Conservation (phyloP, 2,888 invertebrate species). For the Pegoplata infirma region DNA sequence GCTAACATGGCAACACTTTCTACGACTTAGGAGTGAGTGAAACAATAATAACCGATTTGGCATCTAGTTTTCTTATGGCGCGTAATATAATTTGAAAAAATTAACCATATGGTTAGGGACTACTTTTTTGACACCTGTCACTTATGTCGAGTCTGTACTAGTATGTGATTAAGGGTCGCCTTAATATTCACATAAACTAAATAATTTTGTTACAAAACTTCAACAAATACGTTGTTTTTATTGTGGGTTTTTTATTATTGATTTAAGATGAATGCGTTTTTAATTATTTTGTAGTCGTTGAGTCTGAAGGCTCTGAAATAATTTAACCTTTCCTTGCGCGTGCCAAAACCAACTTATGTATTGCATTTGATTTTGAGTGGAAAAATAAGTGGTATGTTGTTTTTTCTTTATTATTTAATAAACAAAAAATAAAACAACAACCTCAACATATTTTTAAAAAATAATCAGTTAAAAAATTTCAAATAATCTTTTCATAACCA, state of each 20-base stretch:
- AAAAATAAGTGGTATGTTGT: neutral
- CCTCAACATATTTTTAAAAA: too few relatives aligned
- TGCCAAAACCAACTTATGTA: neutral
- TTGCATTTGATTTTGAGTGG: neutral
- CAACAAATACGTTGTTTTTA: neutral
- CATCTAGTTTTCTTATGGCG: too few relatives aligned
- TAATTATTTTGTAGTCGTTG: neutral
- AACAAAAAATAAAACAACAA: too few relatives aligned
- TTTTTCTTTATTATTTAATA: neutral
- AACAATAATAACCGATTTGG: too few relatives aligned
- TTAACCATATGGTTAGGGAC: too few relatives aligned
- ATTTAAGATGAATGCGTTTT: neutral
- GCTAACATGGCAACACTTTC: too few relatives aligned
- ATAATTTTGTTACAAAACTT: neutral
- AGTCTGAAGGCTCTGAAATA: slow-evolving; percentile 15
- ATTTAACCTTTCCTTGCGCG: slow-evolving; percentile 30
- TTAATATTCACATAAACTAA: neutral
- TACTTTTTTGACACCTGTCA: too few relatives aligned
- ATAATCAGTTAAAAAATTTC: too few relatives aligned
- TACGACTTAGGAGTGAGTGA: too few relatives aligned
- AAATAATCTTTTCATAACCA: neutral
- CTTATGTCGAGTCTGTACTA: too few relatives aligned
- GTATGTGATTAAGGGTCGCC: neutral
- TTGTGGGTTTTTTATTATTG: neutral
- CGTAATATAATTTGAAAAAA: too few relatives aligned